Evolutionary conservation across 1,140 invertebrate genomes (phyloP).

Genomic region (Cyclina sinensis): DNA sequence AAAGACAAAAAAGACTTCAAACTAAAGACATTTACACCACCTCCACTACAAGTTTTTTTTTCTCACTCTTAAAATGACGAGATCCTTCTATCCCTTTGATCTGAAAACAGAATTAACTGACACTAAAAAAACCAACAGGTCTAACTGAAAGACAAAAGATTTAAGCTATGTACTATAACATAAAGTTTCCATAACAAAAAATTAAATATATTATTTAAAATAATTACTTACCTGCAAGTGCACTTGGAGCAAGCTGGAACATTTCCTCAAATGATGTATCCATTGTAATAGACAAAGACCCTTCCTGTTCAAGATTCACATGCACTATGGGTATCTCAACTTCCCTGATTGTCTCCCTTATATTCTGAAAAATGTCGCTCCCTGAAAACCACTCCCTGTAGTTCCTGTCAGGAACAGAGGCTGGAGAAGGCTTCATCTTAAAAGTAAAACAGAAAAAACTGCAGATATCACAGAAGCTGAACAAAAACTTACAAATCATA

Average conservation of each 20-base stretch:
- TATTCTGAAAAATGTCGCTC: conserved; percentile 93
- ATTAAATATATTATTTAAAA: not conserved
- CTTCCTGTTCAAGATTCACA: conserved; percentile 44
- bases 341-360: conserved; percentile 91
- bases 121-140: no score
- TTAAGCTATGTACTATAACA: no score
- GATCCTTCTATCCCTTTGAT: no score
- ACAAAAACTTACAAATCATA: no score
- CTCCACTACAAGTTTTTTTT: no score
- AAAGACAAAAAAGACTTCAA: no score
- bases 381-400: conserved; percentile 91
- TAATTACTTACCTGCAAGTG: conserved; percentile 70
- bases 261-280: conserved; percentile 77
- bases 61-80: no score
- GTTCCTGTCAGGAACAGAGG: conserved; percentile 67
- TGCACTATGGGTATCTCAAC: conserved; percentile 85
- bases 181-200: no score
- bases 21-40: no score
- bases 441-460: conserved; percentile 4
- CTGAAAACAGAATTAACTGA: no score
- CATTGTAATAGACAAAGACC: conserved; percentile 61
- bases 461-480: no score
- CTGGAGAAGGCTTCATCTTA: conserved; percentile 71
- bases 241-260: conserved; percentile 82
- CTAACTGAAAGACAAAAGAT: no score